phyloP scores from a whole-genome alignment of 35 echinoderm and acorn worm genomes.

The Eucidaris tribuloides region DNA sequence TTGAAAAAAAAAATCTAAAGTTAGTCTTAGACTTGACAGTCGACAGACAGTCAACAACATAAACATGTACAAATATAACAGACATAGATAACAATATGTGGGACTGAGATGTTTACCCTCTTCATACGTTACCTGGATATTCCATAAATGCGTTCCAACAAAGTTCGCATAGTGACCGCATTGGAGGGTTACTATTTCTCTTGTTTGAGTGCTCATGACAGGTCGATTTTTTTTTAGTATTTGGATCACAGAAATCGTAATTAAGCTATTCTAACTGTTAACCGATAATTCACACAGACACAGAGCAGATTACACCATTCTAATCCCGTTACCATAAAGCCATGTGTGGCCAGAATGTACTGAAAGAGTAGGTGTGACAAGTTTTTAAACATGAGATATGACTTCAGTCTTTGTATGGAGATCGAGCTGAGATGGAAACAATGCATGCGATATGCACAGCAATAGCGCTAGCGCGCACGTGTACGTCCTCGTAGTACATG shows the following conservation, averaged over 20 bases:
- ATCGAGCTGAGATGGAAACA: neutral
- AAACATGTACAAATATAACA: neutral
- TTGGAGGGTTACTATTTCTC: slow-evolving; percentile 64
- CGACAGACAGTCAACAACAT: neutral
- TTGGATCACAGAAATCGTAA: no score
- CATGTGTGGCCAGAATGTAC: neutral
- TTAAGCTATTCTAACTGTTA: neutral
- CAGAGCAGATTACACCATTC: neutral
- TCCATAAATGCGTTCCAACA: slow-evolving; percentile 70
- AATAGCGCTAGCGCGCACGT: neutral
- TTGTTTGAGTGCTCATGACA: slow-evolving; percentile 26
- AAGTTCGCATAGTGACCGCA: slow-evolving; percentile 69
- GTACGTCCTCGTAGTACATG: neutral
- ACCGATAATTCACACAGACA: neutral
- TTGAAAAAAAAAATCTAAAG: neutral
- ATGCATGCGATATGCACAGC: neutral
- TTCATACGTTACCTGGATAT: slow-evolving; percentile 43
- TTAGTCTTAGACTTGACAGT: neutral
- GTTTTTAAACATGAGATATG: neutral
- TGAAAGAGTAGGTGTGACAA: neutral
- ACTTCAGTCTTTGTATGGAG: neutral
- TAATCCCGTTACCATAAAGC: neutral
- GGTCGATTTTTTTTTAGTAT: no score
- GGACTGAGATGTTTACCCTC: neutral
- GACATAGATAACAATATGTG: neutral